Evolutionary conservation across 2,797 vertebrate species (phyloP).

Genomic region (Amblyraja radiata): DNA sequence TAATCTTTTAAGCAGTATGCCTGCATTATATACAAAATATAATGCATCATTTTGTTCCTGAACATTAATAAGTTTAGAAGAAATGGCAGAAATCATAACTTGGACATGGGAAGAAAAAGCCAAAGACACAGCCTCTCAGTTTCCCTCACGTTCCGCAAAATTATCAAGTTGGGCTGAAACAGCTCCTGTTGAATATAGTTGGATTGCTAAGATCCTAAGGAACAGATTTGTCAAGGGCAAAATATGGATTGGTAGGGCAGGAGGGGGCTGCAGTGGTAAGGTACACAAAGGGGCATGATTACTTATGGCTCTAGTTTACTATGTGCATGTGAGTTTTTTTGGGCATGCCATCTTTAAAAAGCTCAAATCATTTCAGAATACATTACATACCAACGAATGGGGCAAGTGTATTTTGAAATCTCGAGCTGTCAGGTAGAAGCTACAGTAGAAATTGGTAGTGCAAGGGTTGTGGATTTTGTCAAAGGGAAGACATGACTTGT

Average conservation of each 20-base stretch:
- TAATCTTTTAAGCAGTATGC: neutral
- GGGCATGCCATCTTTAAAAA: neutral
- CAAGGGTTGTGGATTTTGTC: neutral
- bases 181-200: no score
- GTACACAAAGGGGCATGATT: neutral
- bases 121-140: neutral
- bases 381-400: neutral
- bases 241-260: no score
- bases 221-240: no score
- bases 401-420: neutral
- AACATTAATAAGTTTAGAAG: neutral
- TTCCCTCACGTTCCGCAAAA: neutral
- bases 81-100: neutral
- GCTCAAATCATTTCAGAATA: neutral
- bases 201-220: neutral
- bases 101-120: neutral
- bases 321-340: neutral
- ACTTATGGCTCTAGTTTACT: neutral
- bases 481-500: neutral
- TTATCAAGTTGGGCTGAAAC: neutral
- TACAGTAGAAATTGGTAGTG: neutral
- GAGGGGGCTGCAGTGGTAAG: no score
- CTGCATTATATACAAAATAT: neutral
- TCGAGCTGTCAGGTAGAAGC: neutral
- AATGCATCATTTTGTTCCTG: neutral